Base-by-base conservation (phyloP, 2,113 vertebrate genomes). In the Urocitellus parryii region DNA sequence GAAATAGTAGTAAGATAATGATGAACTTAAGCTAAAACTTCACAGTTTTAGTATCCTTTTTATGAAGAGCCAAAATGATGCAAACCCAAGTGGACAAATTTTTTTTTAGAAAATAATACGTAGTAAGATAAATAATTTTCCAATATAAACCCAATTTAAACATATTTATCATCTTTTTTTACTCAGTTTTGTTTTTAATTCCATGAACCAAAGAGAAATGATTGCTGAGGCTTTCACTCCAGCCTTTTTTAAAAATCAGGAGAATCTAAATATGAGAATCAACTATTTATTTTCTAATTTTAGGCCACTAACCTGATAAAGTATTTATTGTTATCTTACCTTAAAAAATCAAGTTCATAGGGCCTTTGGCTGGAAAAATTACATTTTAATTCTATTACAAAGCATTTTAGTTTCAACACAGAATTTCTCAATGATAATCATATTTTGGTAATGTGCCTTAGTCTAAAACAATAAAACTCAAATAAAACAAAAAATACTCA, bases 131-230 rank as follows among this genome's bases (percentile, higher is more conserved):
- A 94, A 74, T 90, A 88, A 77, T 56, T 95, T 81, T 85, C 37
- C 93, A 88, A 22, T 85, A 93, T 80, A 95, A 93, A 74, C 12
- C 24, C 24, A 91, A 76, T 74, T 93, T 81, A 85, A 95, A 70
- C 18, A 88, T 68, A 82, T 85, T 89, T 89, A 89, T 88, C 58
- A 87, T 53, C 39, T 83, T 70, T 83, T 61, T 58, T 58, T 1
- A 78, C 20, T 82, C 45, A 96, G 11, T 85, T 96, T 95, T 94
- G 24, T 85, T 94, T 96, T 94, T 93, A 80, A 51, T 51, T 73
- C 29, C 78, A 10, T 42, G 32, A 89, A 39, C 9, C 42, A 86
- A 78, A 90, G 42, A 72, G 8, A 88, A 13, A 63, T 27, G 22
- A 79, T 7, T 89, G 25, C 17, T 85, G 81, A 80, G 37, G 70